Base-by-base conservation (phyloP, 2,797 vertebrate genomes). In the Coregonus ussuriensis region DNA sequence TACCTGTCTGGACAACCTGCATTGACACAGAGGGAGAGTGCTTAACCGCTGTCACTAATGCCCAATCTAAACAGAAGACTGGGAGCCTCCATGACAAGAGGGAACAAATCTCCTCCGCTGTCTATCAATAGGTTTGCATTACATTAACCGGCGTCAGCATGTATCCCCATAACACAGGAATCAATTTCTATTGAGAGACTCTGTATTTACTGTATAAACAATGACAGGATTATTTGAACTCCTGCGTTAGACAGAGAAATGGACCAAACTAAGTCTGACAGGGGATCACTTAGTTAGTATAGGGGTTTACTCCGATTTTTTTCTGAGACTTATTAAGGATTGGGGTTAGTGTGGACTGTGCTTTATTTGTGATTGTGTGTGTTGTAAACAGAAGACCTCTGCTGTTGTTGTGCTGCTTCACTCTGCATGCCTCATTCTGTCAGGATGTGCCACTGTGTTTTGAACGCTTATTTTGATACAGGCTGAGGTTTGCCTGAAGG, bases 401-500 rank as follows among this genome's bases (percentile, higher is more conserved):
- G 31, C 41, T 47, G 41, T 9, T 47, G 41, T 47, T 47, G 41
- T 47, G 41, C 41, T 47, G 11, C 9, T 47, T 47, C 41, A n/a
- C 53, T 69, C 33, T 79, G 74, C 76, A 85, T 69, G 37, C 71
- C 62, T 74, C 41, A 47, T 87, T 74, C 59, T 89, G 70, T 75
- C 74, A 71, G 82, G 73, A 68, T 83, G 79, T 82, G 85, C 89
- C 83, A 81, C 86, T 77, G 0, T 85, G 74, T 87, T 79, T 85
- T 93, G 76, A 90, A 89, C 91, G 88, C 89, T 92, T 94, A 90
- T 95, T 91, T 94, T 90, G 87, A 91, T 79, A 70, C 91, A 94
- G 94, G 91, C 93, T 90, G 88, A 88, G 91, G 89, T 91, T 93
- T 94, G 74, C 90, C 92, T 87, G 90, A 85, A 85, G 93, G 90